Base-by-base conservation (phyloP, 2,797 vertebrate genomes). In the Morelia viridis region DNA sequence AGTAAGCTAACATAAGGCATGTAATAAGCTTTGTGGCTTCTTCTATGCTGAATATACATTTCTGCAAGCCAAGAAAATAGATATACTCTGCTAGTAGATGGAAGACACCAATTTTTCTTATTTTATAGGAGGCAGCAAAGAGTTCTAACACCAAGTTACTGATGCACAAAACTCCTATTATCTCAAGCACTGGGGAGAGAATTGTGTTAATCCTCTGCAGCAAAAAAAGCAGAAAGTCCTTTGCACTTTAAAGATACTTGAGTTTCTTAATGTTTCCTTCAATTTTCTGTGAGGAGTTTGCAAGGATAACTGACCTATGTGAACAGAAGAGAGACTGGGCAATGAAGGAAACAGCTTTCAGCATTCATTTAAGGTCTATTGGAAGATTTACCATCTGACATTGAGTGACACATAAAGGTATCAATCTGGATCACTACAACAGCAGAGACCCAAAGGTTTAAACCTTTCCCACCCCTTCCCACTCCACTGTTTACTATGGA, bases 101-200 rank as follows among this genome's bases (percentile, higher is more conserved):
- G 50, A 7, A 94, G 93, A 24, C 65, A 89, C 35, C 0, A n/a
- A 87, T 26, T 53, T 56, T 80, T 11, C 22, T 89, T 90, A 89
- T 26, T 41, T 12, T 26, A 90, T 0, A 50, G 64, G 10, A 15
- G 35, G 4, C 62, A 1, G 0, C 15, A 50, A 57, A 80, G 26
- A 31, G 12, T 9, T 62, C 17, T 0, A 94, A 91, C 31, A 24
- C 31, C 50, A 84, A 50, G 64, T 0, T 71, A 85, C 84, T 28
- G 46, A 71, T 35, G 53, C n/a, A 83, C 60, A 85, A 89, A 57
- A 88, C 41, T 19, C 15, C 28, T 89, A 57, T 8, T 68, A 68
- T 26, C 26, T 64, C 26, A 90, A 90, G 61, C 41, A 90, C 15
- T 22, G 84, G 19, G 60, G 22, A 26, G 5, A 9, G 60, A 50